Evolutionary conservation across 1,140 invertebrate species (phyloP), one percentile per base, ranked within the genome.

Genomic region (Drosophila guanche): DNA sequence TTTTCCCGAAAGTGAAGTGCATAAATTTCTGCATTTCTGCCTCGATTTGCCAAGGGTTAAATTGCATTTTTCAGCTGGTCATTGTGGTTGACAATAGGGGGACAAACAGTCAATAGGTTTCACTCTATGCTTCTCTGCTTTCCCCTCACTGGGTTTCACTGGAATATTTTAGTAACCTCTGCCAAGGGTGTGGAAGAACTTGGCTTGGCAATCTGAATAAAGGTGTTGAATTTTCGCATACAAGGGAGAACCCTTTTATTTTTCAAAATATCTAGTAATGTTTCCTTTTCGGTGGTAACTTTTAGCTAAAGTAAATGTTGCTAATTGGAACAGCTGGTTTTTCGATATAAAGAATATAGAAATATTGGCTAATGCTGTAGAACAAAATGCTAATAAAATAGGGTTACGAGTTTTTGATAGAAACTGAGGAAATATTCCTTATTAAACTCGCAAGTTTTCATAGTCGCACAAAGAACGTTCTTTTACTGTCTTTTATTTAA

Each of bases 61-160:
- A 66, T 47, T 60, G 47, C 48, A 74, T 57, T 81, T 86, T 83
- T 73, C 83, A 86, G 74, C 83, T 86, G 83, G 65, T 76, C 70
- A 88, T 65, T 85, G 72, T 60, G 54, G 69, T 65, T 51, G 56
- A 46, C 51, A 61, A 60, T 70, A 66, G 73, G 68, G 77, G 33
- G 33, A 68, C 50, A 33, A 41, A 37, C 43, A 37, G 23, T 71
- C 23, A 65, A 66, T 50, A 70, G 63, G 54, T 61, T 43, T 69
- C 48, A 22, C 27, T 40, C 22, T 33, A 23, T 25, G n/a, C 12
- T 29, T 5, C 14, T 8, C 3, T 14, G 16, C 22, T 23, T 57
- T 41, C 52, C 12, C 16, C 51, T 74, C 42, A 27, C 25, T 53
- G 47, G 53, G 33, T 61, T 73, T 79, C 61, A 51, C 51, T 12